Evolutionary conservation across 2,888 invertebrate species (phyloP), one percentile per base, ranked within the genome.

Genomic region (Aricia artaxerxes): DNA sequence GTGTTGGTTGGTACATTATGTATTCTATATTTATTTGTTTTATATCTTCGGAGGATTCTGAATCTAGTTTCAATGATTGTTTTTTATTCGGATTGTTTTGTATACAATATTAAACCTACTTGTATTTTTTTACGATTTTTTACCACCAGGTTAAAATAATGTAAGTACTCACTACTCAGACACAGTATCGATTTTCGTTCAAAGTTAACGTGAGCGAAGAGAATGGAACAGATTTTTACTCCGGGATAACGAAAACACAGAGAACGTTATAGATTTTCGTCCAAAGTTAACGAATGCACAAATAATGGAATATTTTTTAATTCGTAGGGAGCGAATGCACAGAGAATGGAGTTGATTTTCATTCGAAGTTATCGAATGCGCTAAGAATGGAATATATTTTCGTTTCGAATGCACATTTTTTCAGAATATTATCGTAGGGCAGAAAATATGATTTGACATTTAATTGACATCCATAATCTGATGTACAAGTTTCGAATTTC

Each of bases 21-120:
- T 64, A 64, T 72, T 57, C 35, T 40, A 31, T 78, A 78, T 73
- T 73, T 75, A 24, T 78, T 73, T 73, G 73, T 44, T 44, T 64
- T 57, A 16, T 77, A 16, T 72, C 53, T 38, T n/a, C 44, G 31
- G n/a, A 9, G 44, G 73, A n/a, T 73, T 49, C 40, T 31, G 64
- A 69, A 69, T 2, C 64, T 61, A 69, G 64, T 69, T 35, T 69
- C 24, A 24, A 24, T 35, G 16, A 73, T 44, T 44, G 7, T 73
- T 73, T 73, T 24, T 44, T 44, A 73, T 69, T 35, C 35, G 7
- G 31, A 61, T 7, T 61, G 61, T 16, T 61, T n/a, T 24, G 2
- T 7, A 61, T 60, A 4, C n/a, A 60, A n/a, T 16, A 16, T 2
- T 24, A 24, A 24, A 61, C n/a, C 44, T 44, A 61, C n/a, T 61